Evolutionary conservation across 1,140 invertebrate genomes (phyloP), one percentile per base, ranked within the genome.

Genomic region (Drosophila navojoa): DNA sequence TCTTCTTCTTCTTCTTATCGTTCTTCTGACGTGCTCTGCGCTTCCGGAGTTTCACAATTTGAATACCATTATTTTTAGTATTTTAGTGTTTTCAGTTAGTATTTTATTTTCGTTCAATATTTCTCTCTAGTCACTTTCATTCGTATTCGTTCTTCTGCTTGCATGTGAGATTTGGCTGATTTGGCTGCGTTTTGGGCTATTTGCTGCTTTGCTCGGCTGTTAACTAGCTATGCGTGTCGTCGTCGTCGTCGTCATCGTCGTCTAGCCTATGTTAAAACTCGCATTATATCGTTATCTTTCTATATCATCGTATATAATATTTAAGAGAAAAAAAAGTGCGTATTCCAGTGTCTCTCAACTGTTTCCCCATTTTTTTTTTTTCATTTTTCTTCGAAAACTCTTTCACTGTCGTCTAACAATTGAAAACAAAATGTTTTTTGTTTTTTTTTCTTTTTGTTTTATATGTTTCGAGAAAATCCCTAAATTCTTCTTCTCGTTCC

Each of bases 281-380:
- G 71, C 64, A 74, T 79, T 79, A 72, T 74, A 81, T 87, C 76
- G 79, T 81, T 86, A 86, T 81, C 54, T 44, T 69, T 61, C 64
- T 72, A 53, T 66, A 75, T 64, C 66, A 40, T 76, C 53, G 49
- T 73, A 64, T 79, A 60, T 11, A 11, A 38, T 11, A 38, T 11
- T 11, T 2, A 38, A 38, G 13, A 38, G 3, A 38, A 38, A 38
- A 11, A 61, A 72, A 66, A 80, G 54, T 78, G 53, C 76, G 35
- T 38, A 11, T 11, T 70, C 75, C 58, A 53, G 27, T 44, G 42
- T 16, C 32, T 54, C 32, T 54, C 52, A 50, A 61, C 40, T 50
- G 44, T 73, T 70, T 44, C 69, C 59, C 47, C 5, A 25, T 59
- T 45, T 16, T 19, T 9, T 4, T 16, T 19, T 16, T 2, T n/a